Evolutionary conservation across 2,113 vertebrate genomes (phyloP).

Genomic region (Oreamnos americanus): DNA sequence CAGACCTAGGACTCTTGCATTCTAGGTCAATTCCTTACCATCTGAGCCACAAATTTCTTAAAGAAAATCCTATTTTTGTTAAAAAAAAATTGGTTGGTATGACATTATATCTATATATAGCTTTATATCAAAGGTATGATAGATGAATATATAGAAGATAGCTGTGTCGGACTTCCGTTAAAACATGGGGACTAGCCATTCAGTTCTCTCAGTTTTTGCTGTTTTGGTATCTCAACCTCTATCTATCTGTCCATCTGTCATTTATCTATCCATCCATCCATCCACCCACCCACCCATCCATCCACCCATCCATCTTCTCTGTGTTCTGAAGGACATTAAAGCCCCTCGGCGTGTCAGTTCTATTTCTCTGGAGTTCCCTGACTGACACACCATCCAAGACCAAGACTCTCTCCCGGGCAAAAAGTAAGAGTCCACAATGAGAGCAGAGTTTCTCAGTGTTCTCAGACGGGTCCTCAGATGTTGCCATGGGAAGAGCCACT

Average conservation of each 20-base stretch:
- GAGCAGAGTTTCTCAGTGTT: not conserved
- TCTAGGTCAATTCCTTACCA: not conserved
- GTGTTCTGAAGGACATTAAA: no score
- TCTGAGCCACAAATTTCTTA: not conserved
- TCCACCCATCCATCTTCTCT: not conserved
- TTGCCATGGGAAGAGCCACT: rapidly evolving
- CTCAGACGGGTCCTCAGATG: rapidly evolving
- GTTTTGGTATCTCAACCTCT: not conserved
- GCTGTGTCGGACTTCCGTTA: not conserved
- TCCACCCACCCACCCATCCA: rapidly evolving
- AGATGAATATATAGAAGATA: not conserved
- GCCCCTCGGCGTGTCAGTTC: no score
- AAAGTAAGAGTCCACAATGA: rapidly evolving
- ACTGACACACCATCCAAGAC: not conserved
- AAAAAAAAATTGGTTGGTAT: not conserved
- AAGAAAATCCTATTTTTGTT: not conserved
- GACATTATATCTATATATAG: no score
- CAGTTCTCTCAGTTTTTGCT: not conserved
- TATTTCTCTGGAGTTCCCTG: not conserved
- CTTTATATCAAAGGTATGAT: not conserved
- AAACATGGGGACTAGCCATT: not conserved
- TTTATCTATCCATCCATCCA: not conserved
- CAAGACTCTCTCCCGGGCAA: not conserved
- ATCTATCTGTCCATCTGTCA: not conserved
- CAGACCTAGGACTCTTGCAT: not conserved